Evolutionary conservation across 1,140 invertebrate genomes (phyloP), one percentile per base, ranked within the genome.

Genomic region (Rhopalosiphum maidis): DNA sequence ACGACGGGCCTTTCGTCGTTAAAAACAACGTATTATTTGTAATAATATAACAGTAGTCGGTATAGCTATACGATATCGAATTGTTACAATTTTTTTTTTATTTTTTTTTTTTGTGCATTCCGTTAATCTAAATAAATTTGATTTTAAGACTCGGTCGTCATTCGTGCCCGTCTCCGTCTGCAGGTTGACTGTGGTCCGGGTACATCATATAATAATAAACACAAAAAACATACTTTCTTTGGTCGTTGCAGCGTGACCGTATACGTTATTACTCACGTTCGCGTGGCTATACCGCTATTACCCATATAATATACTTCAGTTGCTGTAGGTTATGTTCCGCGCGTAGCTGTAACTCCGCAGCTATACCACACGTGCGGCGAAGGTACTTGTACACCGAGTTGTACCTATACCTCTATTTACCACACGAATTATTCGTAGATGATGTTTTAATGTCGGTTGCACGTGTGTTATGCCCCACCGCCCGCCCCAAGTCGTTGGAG

Each of bases 361-460:
- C 41, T 41, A n/a, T 68, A 18, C 30, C 60, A n/a, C 30, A 18
- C 60, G 30, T 5, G 15, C 23, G 55, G 55, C 55, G 55, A n/a
- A n/a, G 30, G 60, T 77, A 77, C 30, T n/a, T 77, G n/a, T 77
- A 77, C 30, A 77, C 60, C 60, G 60, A n/a, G 60, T 18, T 18
- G 15, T 77, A 77, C 15, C 60, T n/a, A 41, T n/a, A 41, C 41
- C 60, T 18, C 23, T 9, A 30, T 15, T 77, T 18, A 77, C 60
- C 60, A 18, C 30, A 48, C 15, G 46, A 9, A 89, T 55, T 89
- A 77, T 77, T 89, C 35, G 48, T 89, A 89, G 22, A 89, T 55
- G 51, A 55, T 89, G 54, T 55, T 89, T 89, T 89, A 55, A 55
- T 89, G 51, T 55, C 51, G 48, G 87, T 55, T 35, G 54, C 51